Percentiles rank a stretch among this genome's conserved stretches.
These are phyloP conservation scores for Neogobius melanostomus DNA, from an alignment of 2,113 vertebrate species.

Conservation along the genomic window DNA sequence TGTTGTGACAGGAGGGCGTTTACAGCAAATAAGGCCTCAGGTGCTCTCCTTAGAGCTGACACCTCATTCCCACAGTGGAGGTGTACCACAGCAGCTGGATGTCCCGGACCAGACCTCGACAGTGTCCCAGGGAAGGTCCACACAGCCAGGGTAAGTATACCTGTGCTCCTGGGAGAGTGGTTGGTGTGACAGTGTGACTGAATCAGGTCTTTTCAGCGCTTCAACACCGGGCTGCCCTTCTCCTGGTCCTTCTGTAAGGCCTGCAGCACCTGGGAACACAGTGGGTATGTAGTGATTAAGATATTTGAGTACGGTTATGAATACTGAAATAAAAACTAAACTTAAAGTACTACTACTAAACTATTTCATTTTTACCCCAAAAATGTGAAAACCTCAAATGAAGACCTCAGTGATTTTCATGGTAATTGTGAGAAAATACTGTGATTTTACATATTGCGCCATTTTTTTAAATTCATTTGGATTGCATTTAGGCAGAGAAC, in stretches of 20 bases:
- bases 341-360: no score
- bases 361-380: no score
- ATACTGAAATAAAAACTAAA: no score
- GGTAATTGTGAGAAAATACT: background rate
- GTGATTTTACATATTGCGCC: background rate
- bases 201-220: constrained; percentile 72
- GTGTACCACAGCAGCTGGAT: constrained; percentile 17
- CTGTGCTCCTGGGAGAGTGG: constrained; percentile 15
- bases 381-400: no score
- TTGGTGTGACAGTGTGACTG: constrained; percentile 6
- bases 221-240: constrained; percentile 83
- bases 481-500: no score
- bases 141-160: background rate
- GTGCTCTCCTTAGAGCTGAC: constrained; percentile 17
- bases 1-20: constrained; percentile 11
- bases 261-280: constrained; percentile 81
- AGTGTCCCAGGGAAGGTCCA: background rate
- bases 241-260: constrained; percentile 87
- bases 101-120: background rate
- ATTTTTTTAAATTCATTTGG: background rate
- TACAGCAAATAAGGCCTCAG: constrained; percentile 58
- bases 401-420: no score
- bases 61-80: constrained; percentile 10
- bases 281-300: no score
- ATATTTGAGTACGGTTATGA: no score